Base-by-base conservation (phyloP, 2,113 vertebrate genomes). In the Lepus timidus region DNA sequence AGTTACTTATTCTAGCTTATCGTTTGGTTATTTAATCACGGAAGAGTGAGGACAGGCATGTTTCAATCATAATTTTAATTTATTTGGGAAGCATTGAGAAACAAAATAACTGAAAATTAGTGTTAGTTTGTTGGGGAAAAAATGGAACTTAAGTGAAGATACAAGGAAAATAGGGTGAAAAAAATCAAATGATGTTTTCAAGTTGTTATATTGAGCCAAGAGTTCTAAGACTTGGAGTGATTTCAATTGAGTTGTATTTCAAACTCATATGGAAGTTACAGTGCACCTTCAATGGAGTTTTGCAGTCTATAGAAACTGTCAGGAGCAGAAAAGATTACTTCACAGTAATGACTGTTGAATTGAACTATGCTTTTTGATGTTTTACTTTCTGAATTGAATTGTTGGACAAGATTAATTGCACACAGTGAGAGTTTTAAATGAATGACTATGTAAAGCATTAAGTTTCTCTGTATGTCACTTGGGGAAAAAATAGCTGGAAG, bases 371-470 rank as follows among this genome's bases (percentile, higher is more conserved):
- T 98, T 98, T 98, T 98, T 98, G 97, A 98, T 98, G 98, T 98
- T 98, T 98, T 98, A 94, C 97, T 96, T 98, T 98, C 96, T 97
- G 97, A 98, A 98, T 98, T 98, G 97, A 98, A 98, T 98, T 98
- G 98, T 97, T 98, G 98, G 98, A 98, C 98, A 98, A 98, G 98
- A 98, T 98, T 98, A 98, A 98, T 98, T 98, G 98, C 97, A 97
- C 31, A 62, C 97, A 97, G 94, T 98, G 93, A 98, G 98, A 98
- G 93, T 98, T 98, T 98, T 98, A 98, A 98, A 98, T 98, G 98
- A 98, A 98, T 98, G 92, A 97, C 96, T 97, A 96, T 97, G 97
- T 98, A 98, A 98, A 98, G 96, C 98, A 97, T 98, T 98, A 97
- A 97, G 97, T 97, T 98, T 98, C 97, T 98, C 98, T 98, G 96